Evolutionary conservation across 2,888 invertebrate genomes (phyloP).

Genomic region (Ennomos fuscantarius): DNA sequence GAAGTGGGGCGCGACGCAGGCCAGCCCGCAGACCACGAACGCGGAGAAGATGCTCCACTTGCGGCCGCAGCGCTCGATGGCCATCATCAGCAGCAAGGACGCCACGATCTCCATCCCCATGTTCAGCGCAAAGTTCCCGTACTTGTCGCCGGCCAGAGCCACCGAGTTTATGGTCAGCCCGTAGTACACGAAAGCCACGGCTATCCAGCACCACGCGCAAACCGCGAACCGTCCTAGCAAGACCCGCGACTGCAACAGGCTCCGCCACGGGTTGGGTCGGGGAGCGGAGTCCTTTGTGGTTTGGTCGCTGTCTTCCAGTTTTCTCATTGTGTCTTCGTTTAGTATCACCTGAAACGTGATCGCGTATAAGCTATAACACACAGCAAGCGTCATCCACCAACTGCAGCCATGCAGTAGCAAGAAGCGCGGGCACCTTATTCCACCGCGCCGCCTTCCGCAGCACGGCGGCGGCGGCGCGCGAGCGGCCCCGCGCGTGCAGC

Average conservation of each 20-base stretch:
- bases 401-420: no score
- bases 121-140: slow-evolving; percentile 88
- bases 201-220: slow-evolving; percentile 87
- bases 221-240: slow-evolving; percentile 60
- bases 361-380: no score
- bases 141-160: slow-evolving; percentile 88
- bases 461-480: slow-evolving; percentile 83
- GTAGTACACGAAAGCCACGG: slow-evolving; percentile 91
- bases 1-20: slow-evolving; percentile 67
- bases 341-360: slow-evolving; percentile 52
- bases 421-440: slow-evolving; percentile 80
- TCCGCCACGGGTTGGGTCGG: slow-evolving; percentile 57
- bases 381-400: no score
- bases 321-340: slow-evolving; percentile 59
- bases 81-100: slow-evolving; percentile 75
- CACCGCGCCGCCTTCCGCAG: slow-evolving; percentile 86
- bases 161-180: slow-evolving; percentile 92
- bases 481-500: slow-evolving; percentile 87
- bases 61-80: slow-evolving; percentile 72
- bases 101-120: slow-evolving; percentile 80
- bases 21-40: slow-evolving; percentile 67
- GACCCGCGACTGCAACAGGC: slow-evolving; percentile 59
- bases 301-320: slow-evolving; percentile 44
- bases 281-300: slow-evolving; percentile 26
- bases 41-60: slow-evolving; percentile 67